Evolutionary conservation across 2,888 invertebrate species (phyloP), one percentile per base, ranked within the genome.

Genomic region (Thereva nobilitata): DNA sequence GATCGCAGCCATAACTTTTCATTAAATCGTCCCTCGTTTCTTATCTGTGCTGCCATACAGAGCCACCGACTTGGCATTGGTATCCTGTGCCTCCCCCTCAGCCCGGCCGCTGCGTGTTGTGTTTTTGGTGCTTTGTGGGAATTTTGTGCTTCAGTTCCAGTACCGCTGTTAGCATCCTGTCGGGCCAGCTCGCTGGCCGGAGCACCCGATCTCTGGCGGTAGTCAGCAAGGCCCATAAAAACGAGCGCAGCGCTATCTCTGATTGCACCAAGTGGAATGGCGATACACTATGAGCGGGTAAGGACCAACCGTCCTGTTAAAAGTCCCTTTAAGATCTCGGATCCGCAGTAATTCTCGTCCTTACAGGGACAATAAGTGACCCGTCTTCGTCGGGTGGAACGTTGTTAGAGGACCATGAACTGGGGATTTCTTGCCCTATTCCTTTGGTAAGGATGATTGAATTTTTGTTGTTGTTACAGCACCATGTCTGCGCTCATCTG

Each of bases 11-110:
- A 61, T 61, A 61, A 61, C 50, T 61, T 44, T 50, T 61, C 61
- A 61, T 61, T 61, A 61, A 61, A 61, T 61, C 50, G 61, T 61
- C 50, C 61, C 50, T 61, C 49, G 50, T 61, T 59, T 50, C 61
- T 61, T 61, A 61, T 61, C 61, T 38, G 61, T 12, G 23, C 40
- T 61, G 61, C 23, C 41, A 50, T 61, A 23, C 23, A 23, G 23
- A 23, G 61, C 50, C 61, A 61, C 61, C 50, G 61, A 61, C 61
- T 61, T 38, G 12, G 61, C 41, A 50, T 49, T 41, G n/a, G 61
- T 49, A n/a, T n/a, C 50, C 61, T 38, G 23, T 10, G 57, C 23
- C 23, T 23, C 23, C 23, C 1, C 23, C 2, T 23, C 23, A 23
- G 1, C 23, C 23, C 23, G 23, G 23, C 23, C 47, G 41, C 38